Conservation (phyloP, 1,140 invertebrate genomes). For the Platyscapa corneri region DNA sequence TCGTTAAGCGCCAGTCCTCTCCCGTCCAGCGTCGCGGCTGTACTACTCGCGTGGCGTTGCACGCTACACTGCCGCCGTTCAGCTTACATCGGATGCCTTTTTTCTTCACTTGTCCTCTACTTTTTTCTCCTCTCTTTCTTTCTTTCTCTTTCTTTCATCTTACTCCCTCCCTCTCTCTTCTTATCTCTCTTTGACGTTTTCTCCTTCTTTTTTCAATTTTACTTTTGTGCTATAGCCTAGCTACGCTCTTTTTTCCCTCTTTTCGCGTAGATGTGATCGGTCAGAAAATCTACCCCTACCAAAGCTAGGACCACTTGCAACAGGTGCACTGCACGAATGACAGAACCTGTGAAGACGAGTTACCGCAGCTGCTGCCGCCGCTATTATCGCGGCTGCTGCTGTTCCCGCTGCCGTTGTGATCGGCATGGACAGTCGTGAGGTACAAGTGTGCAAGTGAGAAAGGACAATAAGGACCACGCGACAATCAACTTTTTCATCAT, state of each 20-base stretch:
- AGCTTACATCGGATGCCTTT: not conserved
- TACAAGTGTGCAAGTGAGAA: conserved; percentile 20
- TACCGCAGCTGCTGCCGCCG: conserved; percentile 8
- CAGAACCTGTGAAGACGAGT: conserved; percentile 1
- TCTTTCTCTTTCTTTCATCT: no score
- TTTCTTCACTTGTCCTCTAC: not conserved
- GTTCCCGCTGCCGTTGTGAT: not conserved
- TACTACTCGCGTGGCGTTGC: conserved; percentile 59
- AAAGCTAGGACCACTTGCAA: not conserved
- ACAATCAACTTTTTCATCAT: not conserved
- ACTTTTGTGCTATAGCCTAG: not conserved
- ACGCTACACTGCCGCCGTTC: not conserved
- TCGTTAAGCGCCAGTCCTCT: conserved; percentile 70
- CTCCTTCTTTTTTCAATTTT: not conserved
- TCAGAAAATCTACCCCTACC: not conserved
- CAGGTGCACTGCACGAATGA: conserved; percentile 30
- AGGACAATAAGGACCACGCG: not conserved
- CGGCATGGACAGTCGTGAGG: conserved; percentile 34
- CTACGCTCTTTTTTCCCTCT: not conserved
- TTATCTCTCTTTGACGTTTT: not conserved
- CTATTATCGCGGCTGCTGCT: not conserved
- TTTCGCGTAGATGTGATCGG: not conserved
- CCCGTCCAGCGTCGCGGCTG: conserved; percentile 71
- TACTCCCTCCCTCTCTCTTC: not conserved
- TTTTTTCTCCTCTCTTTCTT: not conserved